Conservation (phyloP, 2,113 vertebrate species). For the Micronisus gabar region DNA sequence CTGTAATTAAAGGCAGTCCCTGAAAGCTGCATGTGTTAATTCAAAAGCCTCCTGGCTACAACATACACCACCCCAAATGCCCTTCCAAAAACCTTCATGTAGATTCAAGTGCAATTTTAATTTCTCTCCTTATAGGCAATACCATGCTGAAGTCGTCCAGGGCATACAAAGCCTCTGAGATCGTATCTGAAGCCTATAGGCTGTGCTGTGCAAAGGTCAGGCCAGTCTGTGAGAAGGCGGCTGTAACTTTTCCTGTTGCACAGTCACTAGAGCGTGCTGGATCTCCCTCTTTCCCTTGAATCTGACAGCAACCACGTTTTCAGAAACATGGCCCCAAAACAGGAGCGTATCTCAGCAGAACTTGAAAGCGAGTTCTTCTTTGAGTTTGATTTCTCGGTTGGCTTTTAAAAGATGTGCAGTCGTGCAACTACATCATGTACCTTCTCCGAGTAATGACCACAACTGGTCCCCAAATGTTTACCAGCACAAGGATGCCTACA, state of each 20-base stretch:
- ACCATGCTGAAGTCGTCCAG: not conserved
- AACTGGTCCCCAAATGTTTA: slow-evolving; percentile 79
- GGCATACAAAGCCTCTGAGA: slow-evolving; percentile 46
- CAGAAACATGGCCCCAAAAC: not conserved
- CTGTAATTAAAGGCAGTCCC: slow-evolving; percentile 60
- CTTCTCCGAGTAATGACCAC: slow-evolving; percentile 61
- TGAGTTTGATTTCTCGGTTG: slow-evolving; percentile 31
- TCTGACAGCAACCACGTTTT: not conserved
- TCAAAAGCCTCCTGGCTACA: slow-evolving; percentile 54
- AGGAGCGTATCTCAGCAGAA: slow-evolving; percentile 13
- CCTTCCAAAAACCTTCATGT: slow-evolving; percentile 50
- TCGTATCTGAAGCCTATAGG: slow-evolving; percentile 42
- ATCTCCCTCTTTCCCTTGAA: not conserved
- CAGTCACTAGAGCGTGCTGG: not conserved
- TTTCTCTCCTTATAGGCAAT: slow-evolving; percentile 37
- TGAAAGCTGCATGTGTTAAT: slow-evolving; percentile 40
- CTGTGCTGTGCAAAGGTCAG: slow-evolving; percentile 23
- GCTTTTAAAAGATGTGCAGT: slow-evolving; percentile 70
- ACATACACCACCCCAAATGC: slow-evolving; percentile 15
- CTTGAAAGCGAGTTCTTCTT: slow-evolving; percentile 60
- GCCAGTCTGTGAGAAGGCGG: not conserved
- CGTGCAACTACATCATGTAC: slow-evolving; percentile 66
- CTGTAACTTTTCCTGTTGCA: not conserved
- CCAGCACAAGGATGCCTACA: slow-evolving; percentile 78
- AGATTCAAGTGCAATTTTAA: slow-evolving; percentile 45